These are phyloP conservation scores for Ophion ellenae DNA, from an alignment of 2,888 invertebrate genomes.

Conservation along the genomic window DNA sequence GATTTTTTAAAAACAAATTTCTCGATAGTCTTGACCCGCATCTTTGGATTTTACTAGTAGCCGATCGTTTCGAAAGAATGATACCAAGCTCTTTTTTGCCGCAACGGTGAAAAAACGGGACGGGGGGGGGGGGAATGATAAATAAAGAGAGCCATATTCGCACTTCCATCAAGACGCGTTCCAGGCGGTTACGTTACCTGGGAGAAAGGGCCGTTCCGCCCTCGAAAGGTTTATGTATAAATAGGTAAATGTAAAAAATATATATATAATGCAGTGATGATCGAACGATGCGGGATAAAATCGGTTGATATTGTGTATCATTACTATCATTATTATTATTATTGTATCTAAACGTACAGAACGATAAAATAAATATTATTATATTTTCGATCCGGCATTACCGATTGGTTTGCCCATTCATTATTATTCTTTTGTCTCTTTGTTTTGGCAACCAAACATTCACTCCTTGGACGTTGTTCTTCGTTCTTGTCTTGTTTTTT, in stretches of 20 bases:
- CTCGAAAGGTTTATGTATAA: slow-evolving; percentile 81
- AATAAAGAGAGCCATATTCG: slow-evolving; percentile 69
- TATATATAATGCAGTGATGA: slow-evolving; percentile 74
- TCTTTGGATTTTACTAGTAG: slow-evolving; percentile 44
- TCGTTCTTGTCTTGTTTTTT: slow-evolving; percentile 3
- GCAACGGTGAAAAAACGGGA: slow-evolving; percentile 76
- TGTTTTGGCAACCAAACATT: slow-evolving; percentile 45
- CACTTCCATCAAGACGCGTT: slow-evolving; percentile 70
- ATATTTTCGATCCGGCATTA: slow-evolving; percentile 80
- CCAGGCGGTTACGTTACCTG: slow-evolving; percentile 40
- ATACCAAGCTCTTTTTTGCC: slow-evolving; percentile 73
- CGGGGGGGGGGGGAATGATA: neutral
- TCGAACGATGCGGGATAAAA: slow-evolving; percentile 75
- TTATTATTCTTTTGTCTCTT: slow-evolving; percentile 64
- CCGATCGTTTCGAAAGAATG: slow-evolving; percentile 41
- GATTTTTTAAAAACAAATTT: slow-evolving; percentile 34
- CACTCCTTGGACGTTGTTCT: slow-evolving; percentile 7
- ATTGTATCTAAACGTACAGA: slow-evolving; percentile 81
- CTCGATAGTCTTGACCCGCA: slow-evolving; percentile 30
- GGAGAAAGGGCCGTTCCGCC: slow-evolving; percentile 44
- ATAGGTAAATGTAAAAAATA: slow-evolving; percentile 79
- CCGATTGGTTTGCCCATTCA: slow-evolving; percentile 59
- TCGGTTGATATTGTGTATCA: slow-evolving; percentile 81
- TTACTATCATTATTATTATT: slow-evolving; percentile 80
- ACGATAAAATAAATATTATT: slow-evolving; percentile 81